A percentile compares a stretch with the other conserved stretches of the same genome.
Evolutionary conservation across 2,888 invertebrate species (phyloP).

Genomic region (Junonia oenone): DNA sequence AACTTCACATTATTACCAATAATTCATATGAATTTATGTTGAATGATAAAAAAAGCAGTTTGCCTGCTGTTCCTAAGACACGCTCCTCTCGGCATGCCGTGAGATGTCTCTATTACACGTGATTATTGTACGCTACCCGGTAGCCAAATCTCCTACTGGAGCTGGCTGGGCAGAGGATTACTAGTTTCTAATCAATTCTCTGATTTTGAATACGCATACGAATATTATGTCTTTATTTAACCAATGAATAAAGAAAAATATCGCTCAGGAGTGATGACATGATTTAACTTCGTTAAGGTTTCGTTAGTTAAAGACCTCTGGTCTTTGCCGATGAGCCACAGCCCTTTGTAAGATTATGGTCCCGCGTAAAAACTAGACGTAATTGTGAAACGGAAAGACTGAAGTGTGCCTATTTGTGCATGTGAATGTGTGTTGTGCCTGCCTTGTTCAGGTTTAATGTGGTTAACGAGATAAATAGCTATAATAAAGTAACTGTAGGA

Average conservation of each 20-base stretch:
- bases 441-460: neutral
- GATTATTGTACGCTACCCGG: too few species aligned
- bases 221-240: too few species aligned
- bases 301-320: too few species aligned
- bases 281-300: conserved; percentile 7
- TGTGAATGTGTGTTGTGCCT: neutral
- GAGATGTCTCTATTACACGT: too few species aligned
- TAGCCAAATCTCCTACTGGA: too few species aligned
- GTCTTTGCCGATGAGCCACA: neutral
- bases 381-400: neutral
- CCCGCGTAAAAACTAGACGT: conserved; percentile 4
- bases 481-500: neutral
- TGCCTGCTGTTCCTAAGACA: too few species aligned
- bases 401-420: neutral
- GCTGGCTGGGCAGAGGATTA: too few species aligned
- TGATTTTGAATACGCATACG: neutral
- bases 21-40: too few species aligned
- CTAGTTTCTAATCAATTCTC: neutral
- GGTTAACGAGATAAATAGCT: neutral
- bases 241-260: conserved; percentile 7
- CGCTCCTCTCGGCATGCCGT: too few species aligned
- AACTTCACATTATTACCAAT: too few species aligned
- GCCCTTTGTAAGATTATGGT: neutral
- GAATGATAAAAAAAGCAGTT: too few species aligned
- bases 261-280: neutral